Evolutionary conservation across 2,888 invertebrate genomes (phyloP).

Genomic region (Cantharis lateralis): DNA sequence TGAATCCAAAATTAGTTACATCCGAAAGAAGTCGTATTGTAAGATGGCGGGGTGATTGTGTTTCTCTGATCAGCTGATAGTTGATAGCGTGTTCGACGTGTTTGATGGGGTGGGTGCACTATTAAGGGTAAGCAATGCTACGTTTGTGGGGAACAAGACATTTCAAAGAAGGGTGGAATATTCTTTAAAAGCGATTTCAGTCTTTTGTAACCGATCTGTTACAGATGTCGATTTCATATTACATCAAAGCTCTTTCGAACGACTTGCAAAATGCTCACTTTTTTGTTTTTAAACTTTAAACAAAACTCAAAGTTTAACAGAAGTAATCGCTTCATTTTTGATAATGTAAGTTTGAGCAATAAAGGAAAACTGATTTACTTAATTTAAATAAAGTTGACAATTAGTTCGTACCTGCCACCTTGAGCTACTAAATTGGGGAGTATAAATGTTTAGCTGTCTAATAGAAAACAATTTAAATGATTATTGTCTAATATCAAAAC

Average conservation of each 20-base stretch:
- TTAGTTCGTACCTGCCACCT: not conserved
- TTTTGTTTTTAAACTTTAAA: not conserved
- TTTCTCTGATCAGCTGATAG: constrained; percentile 16
- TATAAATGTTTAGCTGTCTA: not conserved
- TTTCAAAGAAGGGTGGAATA: constrained; percentile 39
- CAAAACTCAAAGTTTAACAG: not conserved
- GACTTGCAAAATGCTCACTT: constrained; percentile 7
- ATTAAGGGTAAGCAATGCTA: constrained; percentile 17
- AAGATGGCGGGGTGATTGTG: not conserved
- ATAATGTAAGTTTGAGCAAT: not conserved
- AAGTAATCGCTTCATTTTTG: not conserved
- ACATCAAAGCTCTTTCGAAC: constrained; percentile 17
- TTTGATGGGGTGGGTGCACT: constrained; percentile 15
- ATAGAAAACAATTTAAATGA: not conserved
- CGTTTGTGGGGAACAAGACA: constrained; percentile 30
- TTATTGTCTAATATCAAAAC: not conserved
- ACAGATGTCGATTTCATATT: constrained; percentile 53
- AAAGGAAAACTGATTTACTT: not conserved
- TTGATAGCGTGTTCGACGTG: constrained; percentile 26
- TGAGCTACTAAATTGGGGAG: not conserved
- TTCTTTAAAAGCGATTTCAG: constrained; percentile 48
- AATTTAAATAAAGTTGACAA: not conserved
- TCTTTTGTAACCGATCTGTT: constrained; percentile 51
- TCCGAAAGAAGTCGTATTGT: not conserved
- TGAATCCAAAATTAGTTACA: constrained; percentile 6